phyloP scores from a whole-genome alignment of 2,113 vertebrate genomes.

The Lagopus muta region DNA sequence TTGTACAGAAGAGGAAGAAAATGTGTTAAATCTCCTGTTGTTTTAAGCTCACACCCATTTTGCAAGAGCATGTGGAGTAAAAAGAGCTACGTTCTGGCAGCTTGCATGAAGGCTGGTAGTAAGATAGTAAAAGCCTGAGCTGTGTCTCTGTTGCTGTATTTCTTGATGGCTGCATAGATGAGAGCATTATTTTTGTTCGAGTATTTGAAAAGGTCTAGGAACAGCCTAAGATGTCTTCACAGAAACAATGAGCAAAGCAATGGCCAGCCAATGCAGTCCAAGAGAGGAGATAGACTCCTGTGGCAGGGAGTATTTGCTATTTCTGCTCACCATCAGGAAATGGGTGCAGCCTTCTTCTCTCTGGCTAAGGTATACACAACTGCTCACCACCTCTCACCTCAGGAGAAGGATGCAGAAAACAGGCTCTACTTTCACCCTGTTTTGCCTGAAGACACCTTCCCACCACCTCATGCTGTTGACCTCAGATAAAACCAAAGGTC shows the following conservation, averaged over 20 bases:
- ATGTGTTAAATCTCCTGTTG: neutral
- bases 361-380: neutral
- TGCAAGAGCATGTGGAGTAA: neutral
- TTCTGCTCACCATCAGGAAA: neutral
- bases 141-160: neutral
- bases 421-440: neutral
- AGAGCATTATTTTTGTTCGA: neutral
- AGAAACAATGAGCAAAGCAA: neutral
- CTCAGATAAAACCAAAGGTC: neutral
- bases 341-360: neutral
- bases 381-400: neutral
- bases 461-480: neutral
- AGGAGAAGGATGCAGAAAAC: neutral
- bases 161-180: neutral
- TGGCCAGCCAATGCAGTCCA: neutral
- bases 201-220: neutral
- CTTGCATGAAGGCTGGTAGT: neutral
- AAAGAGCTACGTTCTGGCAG: neutral
- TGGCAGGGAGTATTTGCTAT: neutral
- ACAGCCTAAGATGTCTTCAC: neutral
- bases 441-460: neutral
- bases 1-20: neutral
- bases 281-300: neutral
- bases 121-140: neutral
- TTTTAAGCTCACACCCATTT: neutral